phyloP scores from a whole-genome alignment of 2,888 invertebrate genomes.

The Rhingia rostrata region DNA sequence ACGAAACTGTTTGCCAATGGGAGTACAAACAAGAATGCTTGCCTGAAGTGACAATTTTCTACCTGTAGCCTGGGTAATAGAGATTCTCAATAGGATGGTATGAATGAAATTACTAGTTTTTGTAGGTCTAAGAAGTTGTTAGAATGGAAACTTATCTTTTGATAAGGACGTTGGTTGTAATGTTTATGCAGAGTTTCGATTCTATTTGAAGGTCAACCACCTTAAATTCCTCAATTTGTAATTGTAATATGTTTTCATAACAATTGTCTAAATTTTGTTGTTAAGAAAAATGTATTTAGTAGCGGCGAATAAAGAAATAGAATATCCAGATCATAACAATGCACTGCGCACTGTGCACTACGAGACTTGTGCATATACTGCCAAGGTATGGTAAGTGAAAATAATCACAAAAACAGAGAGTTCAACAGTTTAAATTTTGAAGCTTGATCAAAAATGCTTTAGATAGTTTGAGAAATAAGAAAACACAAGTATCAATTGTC shows the following conservation, averaged over 20 bases:
- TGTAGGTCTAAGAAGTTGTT: conserved; percentile 16
- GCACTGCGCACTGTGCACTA: too few species aligned
- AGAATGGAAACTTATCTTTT: conserved; percentile 31
- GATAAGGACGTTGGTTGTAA: conserved; percentile 32
- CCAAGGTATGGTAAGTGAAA: too few species aligned
- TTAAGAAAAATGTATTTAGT: too few species aligned
- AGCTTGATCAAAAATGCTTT: too few species aligned
- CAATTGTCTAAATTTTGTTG: background rate
- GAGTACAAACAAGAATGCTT: background rate
- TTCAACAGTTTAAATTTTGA: too few species aligned
- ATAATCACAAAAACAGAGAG: too few species aligned
- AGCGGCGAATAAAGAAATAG: too few species aligned
- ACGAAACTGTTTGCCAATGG: conserved; percentile 17
- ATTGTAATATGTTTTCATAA: background rate
- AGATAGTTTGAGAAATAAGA: too few species aligned
- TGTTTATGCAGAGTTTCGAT: conserved; percentile 3
- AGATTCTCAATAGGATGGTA: conserved; percentile 6
- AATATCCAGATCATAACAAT: too few species aligned
- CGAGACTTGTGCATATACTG: too few species aligned
- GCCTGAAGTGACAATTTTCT: conserved; percentile 1
- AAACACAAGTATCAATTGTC: too few species aligned
- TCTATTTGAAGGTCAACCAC: background rate
- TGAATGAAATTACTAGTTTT: conserved; percentile 14
- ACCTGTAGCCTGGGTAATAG: background rate
- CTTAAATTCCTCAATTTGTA: conserved; percentile 20